Evolutionary conservation across 2,797 vertebrate genomes (phyloP), one percentile per base, ranked within the genome.

Genomic region (Borostomias antarcticus): DNA sequence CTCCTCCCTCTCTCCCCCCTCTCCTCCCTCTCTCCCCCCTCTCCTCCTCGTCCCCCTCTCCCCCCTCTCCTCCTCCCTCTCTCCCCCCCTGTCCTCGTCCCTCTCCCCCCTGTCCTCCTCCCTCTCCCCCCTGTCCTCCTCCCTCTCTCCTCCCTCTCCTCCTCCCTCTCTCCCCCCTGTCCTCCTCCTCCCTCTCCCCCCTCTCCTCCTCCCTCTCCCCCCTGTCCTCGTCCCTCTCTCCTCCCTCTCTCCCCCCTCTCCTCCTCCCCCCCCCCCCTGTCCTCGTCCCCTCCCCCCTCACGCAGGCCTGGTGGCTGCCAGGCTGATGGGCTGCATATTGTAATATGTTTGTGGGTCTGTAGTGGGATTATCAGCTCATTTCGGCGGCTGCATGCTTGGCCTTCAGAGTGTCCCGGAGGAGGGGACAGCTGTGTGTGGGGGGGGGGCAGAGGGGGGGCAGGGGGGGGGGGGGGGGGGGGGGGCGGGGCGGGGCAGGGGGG

Each of bases 341-440:
- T 85, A 87, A 83, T 85, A 84, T 88, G 78, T 79, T 87, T 43
- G 69, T 76, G 82, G 88, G 83, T 74, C 81, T 86, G 85, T 89
- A 82, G 78, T 62, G 80, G 90, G 90, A 91, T 91, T 90, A 89
- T 75, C 86, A 86, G 89, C 88, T 91, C 86, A 89, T 90, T 91
- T 89, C 81, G 76, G 84, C 79, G 82, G 81, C 77, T 86, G 85
- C 80, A 86, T 79, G 85, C 83, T 89, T 88, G 86, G 86, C 83
- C 85, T 84, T 81, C 76, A 66, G 75, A 73, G 79, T 68, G 72
- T 86, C 88, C 82, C 85, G 71, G 64, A 78, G 82, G 87, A 43
- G 23, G 32, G 60, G 80, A 85, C 83, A 88, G 86, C 86, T 89
- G 87, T 78, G 78, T 37, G 32, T 74, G 56, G 23, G 47, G 54